Base-by-base conservation (phyloP, 2,113 vertebrate species). In the Neotragus pygmaeus region DNA sequence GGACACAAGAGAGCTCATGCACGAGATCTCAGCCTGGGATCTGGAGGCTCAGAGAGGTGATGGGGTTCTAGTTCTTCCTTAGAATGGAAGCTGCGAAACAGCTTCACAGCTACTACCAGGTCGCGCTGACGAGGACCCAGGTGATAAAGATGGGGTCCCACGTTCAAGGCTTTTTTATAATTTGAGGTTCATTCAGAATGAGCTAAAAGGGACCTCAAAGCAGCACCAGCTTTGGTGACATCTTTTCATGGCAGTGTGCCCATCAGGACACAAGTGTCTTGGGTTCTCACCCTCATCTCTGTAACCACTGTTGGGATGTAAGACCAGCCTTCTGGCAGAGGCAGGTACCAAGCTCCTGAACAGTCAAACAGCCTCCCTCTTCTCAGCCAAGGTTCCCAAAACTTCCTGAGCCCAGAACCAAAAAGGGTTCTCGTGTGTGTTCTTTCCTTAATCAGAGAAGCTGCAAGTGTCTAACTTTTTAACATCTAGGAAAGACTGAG, bases 101-200 rank as follows among this genome's bases (percentile, higher is more conserved):
- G 6, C 16, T 30, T 66, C 17, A 10, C 28, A 1, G 36, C 39
- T 30, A 2, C 51, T 36, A 36, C 30, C 3, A 57, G 28, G 70
- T 3, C 14, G 19, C 1, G 0, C 70, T 64, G 33, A 58, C 15
- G 6, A 62, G n/a, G 33, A 2, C 27, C 7, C 0, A 15, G 33
- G 9, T 0, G 33, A 53, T 49, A 77, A 78, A 36, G 0, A 0
- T 1, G 19, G 43, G 43, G 19, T 15, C 47, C 25, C 47, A 5
- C 0, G 0, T 30, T 45, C 16, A 1, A 0, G 3, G 33, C 4
- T 7, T 43, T 64, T 23, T 27, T 2, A 8, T 49, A 9, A 86
- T n/a, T 58, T 9, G 3, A 60, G 70, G n/a, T 13, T 33, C 11
- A 11, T 58, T 58, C 21, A 25, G 28, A 57, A 33, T 3, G 36